Evolutionary conservation across 2,797 vertebrate species (phyloP), one percentile per base, ranked within the genome.

Genomic region (Halcyon chelicuti): DNA sequence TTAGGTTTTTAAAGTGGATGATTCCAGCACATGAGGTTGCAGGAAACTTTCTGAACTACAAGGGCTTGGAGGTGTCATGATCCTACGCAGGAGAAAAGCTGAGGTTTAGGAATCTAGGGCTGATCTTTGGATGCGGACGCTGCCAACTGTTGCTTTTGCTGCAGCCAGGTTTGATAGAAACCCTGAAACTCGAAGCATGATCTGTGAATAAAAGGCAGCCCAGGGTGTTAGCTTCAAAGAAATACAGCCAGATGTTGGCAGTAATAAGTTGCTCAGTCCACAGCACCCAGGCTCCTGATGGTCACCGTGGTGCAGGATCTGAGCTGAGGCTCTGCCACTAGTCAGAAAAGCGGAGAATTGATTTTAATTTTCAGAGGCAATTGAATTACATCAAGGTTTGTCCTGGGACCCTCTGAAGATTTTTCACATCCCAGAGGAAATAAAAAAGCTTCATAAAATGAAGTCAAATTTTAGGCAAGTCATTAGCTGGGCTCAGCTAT

Each of bases 301-400:
- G 3, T 37, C 37, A 1, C 57, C 7, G 0, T 3, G 10, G 22
- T 23, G 5, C 19, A 37, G 31, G 7, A 9, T 4, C 40, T 3
- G 40, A 80, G 58, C 62, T 14, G 6, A 37, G 49, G n/a, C 28
- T 7, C 42, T 8, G 37, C 63, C n/a, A 51, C 33, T 20, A 4
- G 10, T 9, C 33, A 49, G 46, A 10, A n/a, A 63, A 21, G 29
- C 15, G 14, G 28, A 63, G 51, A 63, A 40, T 21, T 7, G 29
- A 29, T 22, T 63, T 22, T 21, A 15, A 22, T 63, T 22, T 3
- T 1, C 81, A 57, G 46, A 58, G 46, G 58, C 29, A 20, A 44
- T 3, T 25, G 40, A 60, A 40, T 20, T 12, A 11, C 25, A 37
- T 40, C 68, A 66, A 65, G 62, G 44, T 22, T 9, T 65, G n/a